These are phyloP conservation scores for Melikaiella ostensackeni DNA, from an alignment of 2,888 invertebrate genomes.

Conservation along the genomic window DNA sequence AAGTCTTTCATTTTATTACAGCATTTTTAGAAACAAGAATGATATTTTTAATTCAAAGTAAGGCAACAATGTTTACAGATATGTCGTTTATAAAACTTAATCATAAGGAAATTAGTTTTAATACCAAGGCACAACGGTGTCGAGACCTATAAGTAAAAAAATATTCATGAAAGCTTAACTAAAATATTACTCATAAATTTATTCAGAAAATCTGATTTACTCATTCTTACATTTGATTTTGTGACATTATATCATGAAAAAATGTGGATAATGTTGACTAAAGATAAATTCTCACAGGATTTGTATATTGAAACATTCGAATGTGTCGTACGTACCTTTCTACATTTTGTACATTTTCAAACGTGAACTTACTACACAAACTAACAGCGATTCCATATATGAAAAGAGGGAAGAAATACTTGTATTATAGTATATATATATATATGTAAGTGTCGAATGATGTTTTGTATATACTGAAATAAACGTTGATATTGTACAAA, in stretches of 20 bases:
- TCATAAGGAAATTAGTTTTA: not conserved
- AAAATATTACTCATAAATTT: not conserved
- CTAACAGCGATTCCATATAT: constrained; percentile 33
- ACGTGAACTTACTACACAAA: constrained; percentile 43
- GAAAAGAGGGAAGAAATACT: not conserved
- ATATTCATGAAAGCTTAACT: not conserved
- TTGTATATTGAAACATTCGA: constrained; percentile 22
- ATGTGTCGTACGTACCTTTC: constrained; percentile 59
- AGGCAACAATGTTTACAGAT: not conserved
- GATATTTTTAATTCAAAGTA: constrained; percentile 1
- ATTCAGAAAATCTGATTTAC: not conserved
- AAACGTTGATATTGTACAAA: constrained; percentile 61
- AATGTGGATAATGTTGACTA: not conserved
- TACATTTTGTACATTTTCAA: constrained; percentile 67
- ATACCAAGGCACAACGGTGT: not conserved
- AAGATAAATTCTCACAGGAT: not conserved
- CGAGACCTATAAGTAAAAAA: not conserved
- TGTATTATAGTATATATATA: constrained; percentile 33
- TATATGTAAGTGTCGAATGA: constrained; percentile 52
- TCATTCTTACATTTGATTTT: not conserved
- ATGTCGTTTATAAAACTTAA: not conserved
- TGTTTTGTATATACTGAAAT: constrained; percentile 69
- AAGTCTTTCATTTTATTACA: constrained; percentile 32
- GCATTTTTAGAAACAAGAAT: constrained; percentile 18
- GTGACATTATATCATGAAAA: not conserved